These are phyloP conservation scores for Hydropotes inermis DNA, from an alignment of 2,113 vertebrate genomes.

Conservation along the genomic window DNA sequence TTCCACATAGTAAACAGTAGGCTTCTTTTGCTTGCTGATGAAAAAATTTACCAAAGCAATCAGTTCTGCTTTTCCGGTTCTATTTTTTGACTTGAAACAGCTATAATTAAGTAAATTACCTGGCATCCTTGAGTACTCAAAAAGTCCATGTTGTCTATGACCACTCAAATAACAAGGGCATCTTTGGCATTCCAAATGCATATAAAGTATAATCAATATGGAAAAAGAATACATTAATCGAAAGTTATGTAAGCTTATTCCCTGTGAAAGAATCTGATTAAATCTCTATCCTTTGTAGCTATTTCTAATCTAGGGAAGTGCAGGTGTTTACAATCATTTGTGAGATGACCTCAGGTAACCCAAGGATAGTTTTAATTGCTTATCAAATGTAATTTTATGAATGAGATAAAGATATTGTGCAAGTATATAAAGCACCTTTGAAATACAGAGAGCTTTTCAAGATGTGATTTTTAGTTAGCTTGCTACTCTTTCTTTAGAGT, in stretches of 20 bases:
- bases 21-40: slow-evolving; percentile 7
- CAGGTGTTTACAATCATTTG: slow-evolving; percentile 71
- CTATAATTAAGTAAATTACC: slow-evolving; percentile 77
- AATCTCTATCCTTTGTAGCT: slow-evolving; percentile 45
- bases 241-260: slow-evolving; percentile 55
- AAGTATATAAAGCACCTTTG: slow-evolving; percentile 81
- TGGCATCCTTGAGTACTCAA: slow-evolving; percentile 71
- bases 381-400: slow-evolving; percentile 84
- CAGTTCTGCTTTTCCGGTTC: slow-evolving; percentile 58
- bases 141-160: slow-evolving; percentile 73
- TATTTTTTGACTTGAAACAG: slow-evolving; percentile 66
- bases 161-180: slow-evolving; percentile 68
- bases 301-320: slow-evolving; percentile 46
- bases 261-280: slow-evolving; percentile 58
- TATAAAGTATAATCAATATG: slow-evolving; percentile 74
- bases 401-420: slow-evolving; percentile 81
- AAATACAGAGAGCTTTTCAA: slow-evolving; percentile 82
- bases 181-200: slow-evolving; percentile 65
- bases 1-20: neutral
- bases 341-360: slow-evolving; percentile 75
- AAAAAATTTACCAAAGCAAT: slow-evolving; percentile 61
- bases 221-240: slow-evolving; percentile 75
- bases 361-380: slow-evolving; percentile 80
- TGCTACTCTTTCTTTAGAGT: slow-evolving; percentile 85
- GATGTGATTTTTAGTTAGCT: slow-evolving; percentile 85